Conservation (phyloP, 2,888 invertebrate species). For the Nomada ruficornis region DNA sequence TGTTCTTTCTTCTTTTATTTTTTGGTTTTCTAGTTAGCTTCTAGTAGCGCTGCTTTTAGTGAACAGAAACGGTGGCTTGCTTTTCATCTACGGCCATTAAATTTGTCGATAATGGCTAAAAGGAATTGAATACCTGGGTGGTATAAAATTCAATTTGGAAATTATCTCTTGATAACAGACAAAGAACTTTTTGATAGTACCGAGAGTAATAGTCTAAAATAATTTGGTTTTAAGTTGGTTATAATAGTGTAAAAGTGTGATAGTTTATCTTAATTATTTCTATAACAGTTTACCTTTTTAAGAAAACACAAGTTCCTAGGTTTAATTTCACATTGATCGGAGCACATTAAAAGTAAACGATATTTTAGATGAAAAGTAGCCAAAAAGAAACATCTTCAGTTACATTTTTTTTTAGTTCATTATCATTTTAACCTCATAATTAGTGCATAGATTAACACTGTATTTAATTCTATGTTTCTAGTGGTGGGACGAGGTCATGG, state of each 20-base stretch:
- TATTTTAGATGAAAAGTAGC: constrained; percentile 50
- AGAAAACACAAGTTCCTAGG: no score
- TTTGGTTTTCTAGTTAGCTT: constrained; percentile 69
- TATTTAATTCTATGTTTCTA: constrained; percentile 90
- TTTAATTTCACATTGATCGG: not conserved
- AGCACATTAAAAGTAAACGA: not conserved
- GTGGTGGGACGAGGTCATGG: constrained; percentile 99
- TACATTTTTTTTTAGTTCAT: constrained; percentile 52
- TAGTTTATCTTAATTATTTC: no score
- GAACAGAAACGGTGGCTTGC: constrained; percentile 57
- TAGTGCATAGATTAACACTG: constrained; percentile 80
- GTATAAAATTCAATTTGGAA: not conserved
- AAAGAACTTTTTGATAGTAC: not conserved
- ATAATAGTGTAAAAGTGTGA: no score
- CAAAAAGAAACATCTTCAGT: constrained; percentile 50
- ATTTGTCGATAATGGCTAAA: no score
- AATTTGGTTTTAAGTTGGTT: no score
- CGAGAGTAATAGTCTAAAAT: not conserved
- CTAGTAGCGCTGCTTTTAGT: constrained; percentile 78
- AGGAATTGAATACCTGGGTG: not conserved
- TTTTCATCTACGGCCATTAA: constrained; percentile 26
- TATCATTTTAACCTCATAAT: constrained; percentile 57
- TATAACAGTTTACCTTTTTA: no score
- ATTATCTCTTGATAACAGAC: not conserved
- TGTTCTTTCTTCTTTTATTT: not conserved